Percentiles rank a stretch among this genome's conserved stretches.
phyloP scores from a whole-genome alignment of 1,140 invertebrate genomes.

The Sminthurides bifidus region DNA sequence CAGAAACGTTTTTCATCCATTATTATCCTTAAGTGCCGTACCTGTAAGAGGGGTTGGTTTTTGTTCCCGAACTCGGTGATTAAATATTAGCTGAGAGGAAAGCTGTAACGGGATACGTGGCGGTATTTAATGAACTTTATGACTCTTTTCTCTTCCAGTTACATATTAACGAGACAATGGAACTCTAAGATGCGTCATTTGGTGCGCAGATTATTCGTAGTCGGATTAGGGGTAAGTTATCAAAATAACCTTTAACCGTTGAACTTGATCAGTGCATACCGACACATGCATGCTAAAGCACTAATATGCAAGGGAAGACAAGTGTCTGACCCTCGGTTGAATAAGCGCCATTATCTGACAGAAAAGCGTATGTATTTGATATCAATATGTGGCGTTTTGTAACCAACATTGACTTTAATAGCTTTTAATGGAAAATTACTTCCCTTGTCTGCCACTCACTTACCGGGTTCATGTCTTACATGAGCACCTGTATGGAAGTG shows the following conservation, averaged over 20 bases:
- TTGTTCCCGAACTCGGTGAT: no score
- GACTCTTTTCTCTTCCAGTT: conserved; percentile 18
- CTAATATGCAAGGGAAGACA: not conserved
- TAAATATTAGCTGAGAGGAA: not conserved
- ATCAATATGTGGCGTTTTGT: not conserved
- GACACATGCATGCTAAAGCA: not conserved
- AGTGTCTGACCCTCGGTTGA: not conserved
- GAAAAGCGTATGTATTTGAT: not conserved
- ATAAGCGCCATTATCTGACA: not conserved
- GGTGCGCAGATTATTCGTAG: conserved; percentile 22
- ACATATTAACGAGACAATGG: conserved; percentile 16
- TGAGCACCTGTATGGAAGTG: no score
- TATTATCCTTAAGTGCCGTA: not conserved
- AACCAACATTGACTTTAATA: not conserved
- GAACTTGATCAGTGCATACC: not conserved
- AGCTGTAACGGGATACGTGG: not conserved
- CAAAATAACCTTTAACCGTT: not conserved
- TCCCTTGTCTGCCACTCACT: not conserved
- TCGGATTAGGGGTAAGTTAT: conserved; percentile 27
- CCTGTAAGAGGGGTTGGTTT: no score
- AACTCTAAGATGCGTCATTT: conserved; percentile 17
- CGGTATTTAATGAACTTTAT: conserved; percentile 10
- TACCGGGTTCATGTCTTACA: not conserved
- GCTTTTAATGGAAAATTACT: not conserved
- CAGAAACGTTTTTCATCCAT: not conserved